Percentiles rank a stretch among this genome's conserved stretches.
Conservation (phyloP, 2,113 vertebrate species). For the Engystomops pustulosus region DNA sequence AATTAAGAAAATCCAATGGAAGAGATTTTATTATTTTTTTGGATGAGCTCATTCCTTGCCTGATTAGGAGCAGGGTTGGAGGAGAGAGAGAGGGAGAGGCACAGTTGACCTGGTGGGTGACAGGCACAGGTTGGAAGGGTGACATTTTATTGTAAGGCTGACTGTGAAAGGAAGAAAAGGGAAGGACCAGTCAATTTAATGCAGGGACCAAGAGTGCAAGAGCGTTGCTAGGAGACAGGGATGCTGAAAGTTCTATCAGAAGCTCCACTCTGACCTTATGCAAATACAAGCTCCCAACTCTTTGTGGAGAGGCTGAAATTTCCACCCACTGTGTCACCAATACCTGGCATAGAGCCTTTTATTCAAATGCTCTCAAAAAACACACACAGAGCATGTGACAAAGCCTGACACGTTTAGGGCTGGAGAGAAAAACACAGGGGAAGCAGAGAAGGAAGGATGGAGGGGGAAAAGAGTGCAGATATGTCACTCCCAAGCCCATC, state of each 20-base stretch:
- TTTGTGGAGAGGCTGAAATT: constrained; percentile 88
- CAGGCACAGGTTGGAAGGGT: constrained; percentile 90
- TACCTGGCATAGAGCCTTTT: constrained; percentile 91
- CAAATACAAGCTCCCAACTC: constrained; percentile 92
- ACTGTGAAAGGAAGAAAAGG: constrained; percentile 94
- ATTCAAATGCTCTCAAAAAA: constrained; percentile 85
- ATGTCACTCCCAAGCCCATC: constrained; percentile 68
- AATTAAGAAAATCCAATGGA: constrained; percentile 80
- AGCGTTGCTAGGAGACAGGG: constrained; percentile 99
- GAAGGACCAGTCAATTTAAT: constrained; percentile 93
- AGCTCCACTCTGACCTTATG: constrained; percentile 96
- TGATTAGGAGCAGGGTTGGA: constrained; percentile 71
- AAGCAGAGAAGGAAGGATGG: constrained; percentile 56
- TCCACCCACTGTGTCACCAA: constrained; percentile 86
- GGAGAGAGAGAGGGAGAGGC: constrained; percentile 72
- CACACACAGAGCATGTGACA: constrained; percentile 78
- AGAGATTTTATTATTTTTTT: constrained; percentile 65
- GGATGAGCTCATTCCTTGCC: constrained; percentile 82
- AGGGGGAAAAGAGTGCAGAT: constrained; percentile 62
- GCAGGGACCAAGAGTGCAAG: constrained; percentile 87
- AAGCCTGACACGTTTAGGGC: constrained; percentile 77
- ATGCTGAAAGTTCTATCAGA: constrained; percentile 96
- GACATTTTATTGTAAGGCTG: constrained; percentile 96
- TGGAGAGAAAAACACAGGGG: constrained; percentile 58
- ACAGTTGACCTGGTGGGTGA: constrained; percentile 88